These are phyloP conservation scores for Drosophila buzzatii DNA, from an alignment of 2,888 invertebrate species.

Conservation along the genomic window DNA sequence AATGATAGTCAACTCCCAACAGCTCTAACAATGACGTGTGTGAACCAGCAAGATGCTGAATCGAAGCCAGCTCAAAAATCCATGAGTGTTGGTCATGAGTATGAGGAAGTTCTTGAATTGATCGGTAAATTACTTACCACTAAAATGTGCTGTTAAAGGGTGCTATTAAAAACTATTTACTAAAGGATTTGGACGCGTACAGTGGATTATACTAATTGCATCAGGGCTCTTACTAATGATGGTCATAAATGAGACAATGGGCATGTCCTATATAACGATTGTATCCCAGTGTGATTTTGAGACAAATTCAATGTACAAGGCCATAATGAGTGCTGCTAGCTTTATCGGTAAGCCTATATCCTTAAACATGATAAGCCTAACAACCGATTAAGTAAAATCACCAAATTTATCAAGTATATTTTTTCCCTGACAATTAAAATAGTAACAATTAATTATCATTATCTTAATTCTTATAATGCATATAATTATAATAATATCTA, in stretches of 20 bases:
- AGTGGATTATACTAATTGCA: constrained; percentile 87
- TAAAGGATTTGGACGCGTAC: constrained; percentile 89
- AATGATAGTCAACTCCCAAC: constrained; percentile 20
- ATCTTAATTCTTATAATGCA: too few relatives aligned
- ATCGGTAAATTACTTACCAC: constrained; percentile 60
- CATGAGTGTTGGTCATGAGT: constrained; percentile 51
- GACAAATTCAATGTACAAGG: constrained; percentile 87
- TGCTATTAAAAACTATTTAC: background rate
- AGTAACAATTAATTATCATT: too few relatives aligned
- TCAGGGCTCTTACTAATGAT: constrained; percentile 89
- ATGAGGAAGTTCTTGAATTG: constrained; percentile 75
- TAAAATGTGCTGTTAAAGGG: background rate
- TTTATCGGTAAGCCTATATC: constrained; percentile 87
- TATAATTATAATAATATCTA: too few relatives aligned
- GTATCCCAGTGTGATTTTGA: constrained; percentile 90
- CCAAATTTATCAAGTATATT: too few relatives aligned
- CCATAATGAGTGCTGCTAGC: constrained; percentile 88
- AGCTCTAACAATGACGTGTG: constrained; percentile 27
- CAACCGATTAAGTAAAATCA: background rate
- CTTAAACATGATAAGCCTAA: background rate
- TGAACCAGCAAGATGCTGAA: constrained; percentile 40
- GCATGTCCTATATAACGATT: constrained; percentile 89
- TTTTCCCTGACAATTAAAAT: too few relatives aligned
- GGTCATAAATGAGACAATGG: constrained; percentile 89
- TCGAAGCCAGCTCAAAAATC: constrained; percentile 26